Evolutionary conservation across 2,888 invertebrate genomes (phyloP).

Genomic region (Epirrhoe alternata): DNA sequence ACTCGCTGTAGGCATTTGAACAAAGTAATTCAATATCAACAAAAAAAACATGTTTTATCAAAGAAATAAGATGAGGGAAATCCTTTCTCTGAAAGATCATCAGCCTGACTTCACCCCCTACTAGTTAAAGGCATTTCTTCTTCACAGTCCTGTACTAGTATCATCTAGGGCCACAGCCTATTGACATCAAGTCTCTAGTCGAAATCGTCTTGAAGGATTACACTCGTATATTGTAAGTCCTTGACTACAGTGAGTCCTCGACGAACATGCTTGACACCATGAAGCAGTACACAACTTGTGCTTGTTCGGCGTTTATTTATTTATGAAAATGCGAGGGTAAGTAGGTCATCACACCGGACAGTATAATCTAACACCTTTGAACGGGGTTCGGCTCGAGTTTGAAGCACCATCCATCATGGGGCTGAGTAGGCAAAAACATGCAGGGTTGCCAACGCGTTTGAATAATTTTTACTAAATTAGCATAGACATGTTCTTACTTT

Average conservation of each 20-base stretch:
- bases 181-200: no score
- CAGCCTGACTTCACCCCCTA: no score
- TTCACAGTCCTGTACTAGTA: no score
- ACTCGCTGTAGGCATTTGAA: conserved; percentile 9
- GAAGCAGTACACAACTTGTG: no score
- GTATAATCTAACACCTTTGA: conserved; percentile 34
- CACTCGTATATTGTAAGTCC: no score
- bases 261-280: neutral
- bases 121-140: no score
- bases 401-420: conserved; percentile 48
- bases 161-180: no score
- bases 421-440: conserved; percentile 41
- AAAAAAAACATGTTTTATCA: neutral
- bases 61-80: neutral
- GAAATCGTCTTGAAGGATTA: no score
- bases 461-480: neutral
- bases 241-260: no score
- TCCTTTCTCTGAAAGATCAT: no score
- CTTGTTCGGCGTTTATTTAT: neutral
- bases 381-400: conserved; percentile 37
- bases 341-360: conserved; percentile 14
- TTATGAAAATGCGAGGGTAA: conserved; percentile 4
- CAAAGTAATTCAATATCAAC: neutral
- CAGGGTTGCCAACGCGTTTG: conserved; percentile 19
- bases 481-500: no score